Evolutionary conservation across 2,888 invertebrate genomes (phyloP), one percentile per base, ranked within the genome.

Genomic region (Apotomis betuletana): DNA sequence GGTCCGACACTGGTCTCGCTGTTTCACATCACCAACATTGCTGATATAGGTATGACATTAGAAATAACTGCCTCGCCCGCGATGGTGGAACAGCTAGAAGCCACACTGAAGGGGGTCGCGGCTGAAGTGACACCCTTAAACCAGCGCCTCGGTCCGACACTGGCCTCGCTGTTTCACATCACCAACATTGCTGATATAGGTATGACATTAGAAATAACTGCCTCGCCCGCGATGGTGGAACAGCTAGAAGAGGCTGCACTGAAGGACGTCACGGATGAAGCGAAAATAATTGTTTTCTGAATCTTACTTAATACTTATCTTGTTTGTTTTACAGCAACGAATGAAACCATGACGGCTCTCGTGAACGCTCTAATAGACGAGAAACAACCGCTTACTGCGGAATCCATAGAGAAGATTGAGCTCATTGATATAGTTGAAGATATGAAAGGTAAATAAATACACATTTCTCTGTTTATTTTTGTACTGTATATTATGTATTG

Each of bases 341-440:
- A 86, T 55, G 90, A 90, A 72, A 90, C 91, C 1, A 88, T 92
- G 91, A 85, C 91, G 5, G 85, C 90, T 0, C 80, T 92, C 0
- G 85, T 92, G 12, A 88, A 87, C 57, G 87, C 91, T 6, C 80
- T 92, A 3, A 70, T 88, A 0, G 86, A 86, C 58, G 85, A 85
- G 0, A 77, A 85, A 0, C 79, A 85, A 55, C 87, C 87, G 1
- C 67, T 91, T 4, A 85, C 85, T 1, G 64, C 75, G 1, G 87
- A 87, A 15, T 80, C 84, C 4, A 74, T 92, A 46, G 78, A 86
- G 3, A 73, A 76, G 3, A 90, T 92, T 52, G 80, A 83, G 27
- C 52, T 85, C 0, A 36, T 64, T 5, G 77, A 82, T 15, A 79
- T 91, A 3, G 73, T 90, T 13, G 84, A 87, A 46, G 90, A 91